Evolutionary conservation across 2,113 vertebrate genomes (phyloP).

Genomic region (Microcebus lehilahytsara): DNA sequence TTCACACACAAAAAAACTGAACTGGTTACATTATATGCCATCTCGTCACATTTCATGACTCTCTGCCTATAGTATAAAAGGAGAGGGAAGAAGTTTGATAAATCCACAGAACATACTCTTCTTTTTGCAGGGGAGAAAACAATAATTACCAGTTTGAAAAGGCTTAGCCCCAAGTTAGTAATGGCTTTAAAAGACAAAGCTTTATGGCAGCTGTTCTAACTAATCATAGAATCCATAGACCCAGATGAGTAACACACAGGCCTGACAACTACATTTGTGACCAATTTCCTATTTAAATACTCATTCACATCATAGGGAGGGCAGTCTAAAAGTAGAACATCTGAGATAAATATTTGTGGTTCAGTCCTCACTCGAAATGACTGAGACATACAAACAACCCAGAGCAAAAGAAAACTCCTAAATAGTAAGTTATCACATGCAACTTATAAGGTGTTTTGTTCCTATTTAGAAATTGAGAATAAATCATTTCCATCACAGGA

Average conservation of each 20-base stretch:
- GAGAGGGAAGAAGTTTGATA: neutral
- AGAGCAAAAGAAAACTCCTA: constrained; percentile 39
- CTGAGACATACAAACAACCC: neutral
- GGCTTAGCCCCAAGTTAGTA: constrained; percentile 8
- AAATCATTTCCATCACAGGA: neutral
- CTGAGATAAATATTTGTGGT: neutral
- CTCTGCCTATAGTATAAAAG: neutral
- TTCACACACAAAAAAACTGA: neutral
- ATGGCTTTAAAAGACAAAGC: neutral
- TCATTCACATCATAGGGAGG: neutral
- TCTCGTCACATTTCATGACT: constrained; percentile 39
- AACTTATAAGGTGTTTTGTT: constrained; percentile 29
- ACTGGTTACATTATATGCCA: neutral
- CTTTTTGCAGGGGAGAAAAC: neutral
- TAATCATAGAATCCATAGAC: neutral
- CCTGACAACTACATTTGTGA: neutral
- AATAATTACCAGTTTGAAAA: constrained; percentile 21
- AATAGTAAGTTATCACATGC: neutral
- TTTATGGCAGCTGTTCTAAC: neutral
- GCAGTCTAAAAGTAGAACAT: neutral
- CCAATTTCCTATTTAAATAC: neutral
- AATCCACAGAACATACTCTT: constrained; percentile 12
- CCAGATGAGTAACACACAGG: neutral
- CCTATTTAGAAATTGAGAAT: constrained; percentile 23
- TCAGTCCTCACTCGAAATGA: neutral